Evolutionary conservation across 2,113 vertebrate species (phyloP).

Genomic region (Neodon shergylaensis): DNA sequence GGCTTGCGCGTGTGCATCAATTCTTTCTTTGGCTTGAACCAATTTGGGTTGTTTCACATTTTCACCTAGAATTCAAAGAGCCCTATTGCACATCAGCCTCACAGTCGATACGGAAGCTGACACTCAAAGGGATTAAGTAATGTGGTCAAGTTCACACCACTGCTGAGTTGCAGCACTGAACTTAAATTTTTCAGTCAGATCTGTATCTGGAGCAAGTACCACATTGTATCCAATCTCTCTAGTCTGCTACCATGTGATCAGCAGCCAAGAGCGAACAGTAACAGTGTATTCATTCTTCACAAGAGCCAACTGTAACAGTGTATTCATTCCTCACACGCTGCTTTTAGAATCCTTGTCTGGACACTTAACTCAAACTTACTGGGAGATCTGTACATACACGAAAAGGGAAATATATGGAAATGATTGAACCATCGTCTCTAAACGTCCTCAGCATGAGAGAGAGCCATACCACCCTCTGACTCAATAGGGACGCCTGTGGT

Average conservation of each 20-base stretch:
- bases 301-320: not conserved
- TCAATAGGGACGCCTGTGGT: too few species aligned
- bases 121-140: not conserved
- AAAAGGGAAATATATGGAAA: not conserved
- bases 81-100: rapidly evolving
- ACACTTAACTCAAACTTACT: not conserved
- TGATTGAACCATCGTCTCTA: too few species aligned
- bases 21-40: not conserved
- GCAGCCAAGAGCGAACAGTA: not conserved
- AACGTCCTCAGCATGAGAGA: not conserved
- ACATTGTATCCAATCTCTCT: not conserved
- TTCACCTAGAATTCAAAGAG: not conserved
- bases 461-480: not conserved
- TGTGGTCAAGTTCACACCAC: not conserved
- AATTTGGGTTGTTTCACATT: not conserved
- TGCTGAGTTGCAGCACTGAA: not conserved
- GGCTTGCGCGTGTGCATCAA: rapidly evolving
- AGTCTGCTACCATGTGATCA: rapidly evolving
- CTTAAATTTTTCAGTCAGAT: not conserved
- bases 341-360: not conserved
- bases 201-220: not conserved
- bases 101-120: not conserved
- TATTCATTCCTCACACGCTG: rapidly evolving
- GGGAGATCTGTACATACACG: not conserved
- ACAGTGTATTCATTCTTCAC: not conserved